Evolutionary conservation across 2,888 invertebrate species (phyloP), one percentile per base, ranked within the genome.

Genomic region (Xylophagus ater): DNA sequence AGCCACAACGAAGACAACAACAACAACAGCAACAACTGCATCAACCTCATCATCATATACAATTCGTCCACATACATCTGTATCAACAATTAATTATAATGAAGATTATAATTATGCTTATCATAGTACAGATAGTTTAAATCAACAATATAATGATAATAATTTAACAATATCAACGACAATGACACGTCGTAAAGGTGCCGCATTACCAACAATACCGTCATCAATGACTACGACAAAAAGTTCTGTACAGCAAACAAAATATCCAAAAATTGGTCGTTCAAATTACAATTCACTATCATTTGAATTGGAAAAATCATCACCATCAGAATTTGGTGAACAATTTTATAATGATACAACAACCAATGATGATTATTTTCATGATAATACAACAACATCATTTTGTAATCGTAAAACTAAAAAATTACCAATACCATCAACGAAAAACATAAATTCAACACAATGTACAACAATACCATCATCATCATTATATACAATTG

Each of bases 31-130:
- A n/a, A 25, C 41, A 19, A 8, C 10, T 36, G 31, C 41, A 23
- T 52, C 58, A 18, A 51, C 57, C 20, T 53, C 57, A 23, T 54
- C 56, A 24, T 56, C 57, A 29, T 58, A 39, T 28, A 34, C 32
- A 26, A 46, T 53, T 24, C 49, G 56, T 34, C 55, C 58, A n/a
- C 53, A 56, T 34, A 58, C 57, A 13, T 58, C 60, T 6, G 55
- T 60, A 49, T 41, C 57, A 24, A 54, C 55, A 15, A 45, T 56
- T n/a, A 55, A 57, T 34, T 78, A 76, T 60, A 77, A 76, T 59
- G 76, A 79, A 57, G 74, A 79, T 61, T 78, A 78, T 57, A 79
- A 77, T 60, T 75, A 76, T 60, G 76, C 77, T 60, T 79, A 79
- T 66, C 71, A 72, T 52, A 78, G 77, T 62, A 73, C 72, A 52